phyloP scores from a whole-genome alignment of 2,797 vertebrate genomes.

The Gallinago nigripennis region DNA sequence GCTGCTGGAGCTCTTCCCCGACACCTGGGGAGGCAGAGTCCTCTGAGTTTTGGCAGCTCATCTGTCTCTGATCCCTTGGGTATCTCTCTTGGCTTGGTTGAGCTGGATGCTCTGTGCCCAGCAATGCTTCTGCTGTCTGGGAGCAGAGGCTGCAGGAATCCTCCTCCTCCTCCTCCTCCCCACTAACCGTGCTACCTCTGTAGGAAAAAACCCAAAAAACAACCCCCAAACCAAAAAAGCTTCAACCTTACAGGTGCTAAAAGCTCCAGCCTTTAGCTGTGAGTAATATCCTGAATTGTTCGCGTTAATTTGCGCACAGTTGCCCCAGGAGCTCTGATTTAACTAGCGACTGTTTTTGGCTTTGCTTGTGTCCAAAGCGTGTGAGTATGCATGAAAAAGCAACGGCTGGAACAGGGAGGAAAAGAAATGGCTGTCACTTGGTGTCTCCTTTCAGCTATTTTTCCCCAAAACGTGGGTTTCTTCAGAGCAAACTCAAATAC shows the following conservation, averaged over 20 bases:
- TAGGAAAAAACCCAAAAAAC: not conserved
- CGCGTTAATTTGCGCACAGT: not conserved
- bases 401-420: not conserved
- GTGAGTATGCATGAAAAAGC: not conserved
- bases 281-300: not conserved
- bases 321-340: not conserved
- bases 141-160: not conserved
- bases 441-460: not conserved
- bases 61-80: not conserved
- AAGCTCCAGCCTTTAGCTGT: not conserved
- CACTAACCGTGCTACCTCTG: not conserved
- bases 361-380: not conserved
- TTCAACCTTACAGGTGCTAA: not conserved
- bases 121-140: not conserved
- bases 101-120: not conserved
- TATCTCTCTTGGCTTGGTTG: not conserved
- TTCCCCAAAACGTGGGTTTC: not conserved
- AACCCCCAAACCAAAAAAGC: not conserved
- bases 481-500: not conserved
- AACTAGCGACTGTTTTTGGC: not conserved
- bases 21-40: not conserved
- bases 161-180: not conserved
- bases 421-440: not conserved
- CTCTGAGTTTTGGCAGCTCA: not conserved
- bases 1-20: not conserved